A percentile compares a stretch with the other conserved stretches of the same genome.
Evolutionary conservation across 1,140 invertebrate genomes (phyloP).

Genomic region (Drosophila guanche): DNA sequence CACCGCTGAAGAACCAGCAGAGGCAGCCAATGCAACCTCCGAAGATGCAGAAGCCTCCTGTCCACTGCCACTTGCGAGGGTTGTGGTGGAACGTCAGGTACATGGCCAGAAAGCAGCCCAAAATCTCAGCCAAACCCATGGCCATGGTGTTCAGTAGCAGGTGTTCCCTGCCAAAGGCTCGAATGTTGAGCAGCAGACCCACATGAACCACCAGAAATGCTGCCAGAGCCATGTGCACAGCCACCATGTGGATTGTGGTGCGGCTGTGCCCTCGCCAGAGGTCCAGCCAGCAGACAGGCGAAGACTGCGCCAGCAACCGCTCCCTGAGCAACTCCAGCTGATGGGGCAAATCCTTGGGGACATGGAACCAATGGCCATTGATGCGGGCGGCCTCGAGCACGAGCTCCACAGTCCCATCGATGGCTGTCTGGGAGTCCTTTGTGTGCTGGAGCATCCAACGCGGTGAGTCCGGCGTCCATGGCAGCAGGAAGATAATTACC

Average conservation of each 20-base stretch:
- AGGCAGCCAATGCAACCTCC: constrained; percentile 58
- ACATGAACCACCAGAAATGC: constrained; percentile 81
- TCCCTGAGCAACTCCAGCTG: constrained; percentile 61
- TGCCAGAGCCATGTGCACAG: constrained; percentile 75
- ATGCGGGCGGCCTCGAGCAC: constrained; percentile 64
- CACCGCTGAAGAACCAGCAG: constrained; percentile 56
- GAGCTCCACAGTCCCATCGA: constrained; percentile 54
- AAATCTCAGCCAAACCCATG: constrained; percentile 74
- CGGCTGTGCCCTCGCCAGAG: constrained; percentile 67
- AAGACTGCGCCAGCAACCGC: constrained; percentile 34
- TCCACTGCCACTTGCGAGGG: constrained; percentile 62
- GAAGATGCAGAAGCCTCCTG: constrained; percentile 54
- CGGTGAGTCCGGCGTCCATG: constrained; percentile 83
- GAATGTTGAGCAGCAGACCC: constrained; percentile 81
- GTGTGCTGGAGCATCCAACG: constrained; percentile 79
- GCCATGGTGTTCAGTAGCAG: constrained; percentile 76
- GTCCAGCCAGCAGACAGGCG: constrained; percentile 64
- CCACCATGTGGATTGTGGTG: constrained; percentile 63
- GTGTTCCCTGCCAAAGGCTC: constrained; percentile 82
- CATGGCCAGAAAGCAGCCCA: constrained; percentile 75
- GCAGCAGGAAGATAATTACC: constrained; percentile 74
- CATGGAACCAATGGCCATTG: constrained; percentile 65
- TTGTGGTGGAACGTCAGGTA: constrained; percentile 40
- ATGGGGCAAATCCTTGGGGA: constrained; percentile 69
- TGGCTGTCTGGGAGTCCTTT: constrained; percentile 36